phyloP scores from a whole-genome alignment of 2,888 invertebrate genomes.

The Noctua pronuba region DNA sequence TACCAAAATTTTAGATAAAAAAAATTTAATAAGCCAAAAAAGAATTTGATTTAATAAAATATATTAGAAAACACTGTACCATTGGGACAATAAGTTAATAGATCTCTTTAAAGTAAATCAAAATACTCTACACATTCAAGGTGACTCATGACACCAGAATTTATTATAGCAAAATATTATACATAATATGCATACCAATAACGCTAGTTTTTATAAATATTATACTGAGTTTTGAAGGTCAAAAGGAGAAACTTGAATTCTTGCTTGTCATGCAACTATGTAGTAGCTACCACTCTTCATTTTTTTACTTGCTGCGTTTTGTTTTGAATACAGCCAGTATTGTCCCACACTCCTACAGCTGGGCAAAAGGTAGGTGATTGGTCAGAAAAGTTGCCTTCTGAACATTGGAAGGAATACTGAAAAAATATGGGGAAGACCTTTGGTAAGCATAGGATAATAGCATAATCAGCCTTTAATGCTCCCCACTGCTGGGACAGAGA shows the following conservation, averaged over 20 bases:
- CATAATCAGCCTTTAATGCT: neutral
- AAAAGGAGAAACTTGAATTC: constrained; percentile 18
- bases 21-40: too few relatives aligned
- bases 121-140: constrained; percentile 10
- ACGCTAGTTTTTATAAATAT: constrained; percentile 9
- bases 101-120: neutral
- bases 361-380: neutral
- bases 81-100: too few relatives aligned
- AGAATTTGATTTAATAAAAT: too few relatives aligned
- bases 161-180: neutral
- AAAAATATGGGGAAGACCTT: neutral
- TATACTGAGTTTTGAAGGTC: constrained; percentile 17
- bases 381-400: neutral
- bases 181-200: constrained; percentile 1
- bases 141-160: neutral
- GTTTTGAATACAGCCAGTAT: neutral
- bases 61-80: neutral
- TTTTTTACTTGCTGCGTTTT: neutral
- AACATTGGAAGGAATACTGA: neutral
- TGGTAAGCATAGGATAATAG: neutral
- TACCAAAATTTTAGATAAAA: too few relatives aligned
- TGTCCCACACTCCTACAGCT: too few relatives aligned
- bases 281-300: neutral
- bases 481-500: neutral
- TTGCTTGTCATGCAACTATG: neutral